Conservation (phyloP, 2,797 vertebrate genomes). For the Brachyalestes nurse region DNA sequence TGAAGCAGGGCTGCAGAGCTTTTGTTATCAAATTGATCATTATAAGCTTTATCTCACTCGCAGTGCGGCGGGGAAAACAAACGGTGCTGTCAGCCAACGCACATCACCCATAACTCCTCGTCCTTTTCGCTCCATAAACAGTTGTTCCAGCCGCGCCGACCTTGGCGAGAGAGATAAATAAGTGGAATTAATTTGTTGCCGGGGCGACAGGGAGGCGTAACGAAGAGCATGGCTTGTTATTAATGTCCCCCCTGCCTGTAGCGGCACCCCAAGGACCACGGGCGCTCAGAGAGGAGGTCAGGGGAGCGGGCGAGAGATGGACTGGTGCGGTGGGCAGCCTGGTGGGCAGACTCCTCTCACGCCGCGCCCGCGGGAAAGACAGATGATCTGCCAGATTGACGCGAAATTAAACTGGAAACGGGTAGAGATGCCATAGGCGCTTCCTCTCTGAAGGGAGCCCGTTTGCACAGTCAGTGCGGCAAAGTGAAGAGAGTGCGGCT, state of each 20-base stretch:
- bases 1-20: constrained; percentile 49
- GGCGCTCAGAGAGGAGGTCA: constrained; percentile 53
- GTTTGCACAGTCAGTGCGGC: constrained; percentile 24
- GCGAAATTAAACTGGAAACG: constrained; percentile 51
- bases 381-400: constrained; percentile 57
- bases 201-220: constrained; percentile 54
- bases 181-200: constrained; percentile 64
- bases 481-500: constrained; percentile 2
- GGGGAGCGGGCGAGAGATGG: constrained; percentile 35
- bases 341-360: constrained; percentile 35
- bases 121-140: constrained; percentile 59
- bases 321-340: constrained; percentile 21
- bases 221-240: constrained; percentile 54
- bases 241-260: constrained; percentile 55
- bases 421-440: constrained; percentile 45
- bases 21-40: constrained; percentile 62
- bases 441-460: constrained; percentile 34
- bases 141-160: constrained; percentile 62
- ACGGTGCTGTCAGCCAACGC: constrained; percentile 53
- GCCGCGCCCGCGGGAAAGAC: constrained; percentile 47
- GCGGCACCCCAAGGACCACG: constrained; percentile 54
- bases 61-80: constrained; percentile 48
- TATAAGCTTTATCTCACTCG: constrained; percentile 49
- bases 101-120: constrained; percentile 58
- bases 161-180: constrained; percentile 64